These are phyloP conservation scores for Geopemphigus sp. DNA, from an alignment of 1,140 invertebrate species.

Conservation along the genomic window DNA sequence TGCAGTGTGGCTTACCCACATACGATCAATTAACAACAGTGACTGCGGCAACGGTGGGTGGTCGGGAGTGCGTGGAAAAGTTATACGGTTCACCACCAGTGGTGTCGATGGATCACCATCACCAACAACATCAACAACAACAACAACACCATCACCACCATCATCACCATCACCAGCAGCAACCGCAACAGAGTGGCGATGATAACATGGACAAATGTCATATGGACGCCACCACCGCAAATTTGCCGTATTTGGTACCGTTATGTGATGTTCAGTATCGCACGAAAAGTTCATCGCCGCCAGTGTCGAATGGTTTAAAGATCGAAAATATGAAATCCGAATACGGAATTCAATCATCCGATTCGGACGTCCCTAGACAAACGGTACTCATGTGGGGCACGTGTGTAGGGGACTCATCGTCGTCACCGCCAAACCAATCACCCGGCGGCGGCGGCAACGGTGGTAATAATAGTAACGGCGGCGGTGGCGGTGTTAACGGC, in stretches of 20 bases:
- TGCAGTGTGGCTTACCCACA: conserved; percentile 56
- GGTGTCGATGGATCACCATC: conserved; percentile 53
- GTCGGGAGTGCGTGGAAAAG: conserved; percentile 60
- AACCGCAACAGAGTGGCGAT: conserved; percentile 53
- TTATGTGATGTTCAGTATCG: conserved; percentile 51
- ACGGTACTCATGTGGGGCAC: conserved; percentile 81
- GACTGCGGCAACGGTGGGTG: conserved; percentile 54
- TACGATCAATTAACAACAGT: conserved; percentile 61
- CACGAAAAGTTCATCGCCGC: conserved; percentile 60
- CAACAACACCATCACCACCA: conserved; percentile 53
- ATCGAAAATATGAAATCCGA: conserved; percentile 66
- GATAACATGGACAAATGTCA: conserved; percentile 58
- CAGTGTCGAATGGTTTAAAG: conserved; percentile 61
- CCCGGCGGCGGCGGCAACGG: conserved; percentile 49
- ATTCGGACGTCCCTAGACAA: conserved; percentile 67
- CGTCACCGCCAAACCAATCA: conserved; percentile 57
- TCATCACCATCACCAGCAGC: conserved; percentile 57
- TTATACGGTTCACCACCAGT: conserved; percentile 61
- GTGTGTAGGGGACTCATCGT: conserved; percentile 39
- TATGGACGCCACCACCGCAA: conserved; percentile 29
- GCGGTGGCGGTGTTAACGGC: neutral
- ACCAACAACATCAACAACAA: conserved; percentile 50
- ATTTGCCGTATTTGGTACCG: conserved; percentile 55
- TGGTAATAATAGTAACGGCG: neutral
- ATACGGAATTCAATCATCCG: conserved; percentile 57